Evolutionary conservation across 2,797 vertebrate genomes (phyloP), one percentile per base, ranked within the genome.

Genomic region (Pangasius larnaudii): DNA sequence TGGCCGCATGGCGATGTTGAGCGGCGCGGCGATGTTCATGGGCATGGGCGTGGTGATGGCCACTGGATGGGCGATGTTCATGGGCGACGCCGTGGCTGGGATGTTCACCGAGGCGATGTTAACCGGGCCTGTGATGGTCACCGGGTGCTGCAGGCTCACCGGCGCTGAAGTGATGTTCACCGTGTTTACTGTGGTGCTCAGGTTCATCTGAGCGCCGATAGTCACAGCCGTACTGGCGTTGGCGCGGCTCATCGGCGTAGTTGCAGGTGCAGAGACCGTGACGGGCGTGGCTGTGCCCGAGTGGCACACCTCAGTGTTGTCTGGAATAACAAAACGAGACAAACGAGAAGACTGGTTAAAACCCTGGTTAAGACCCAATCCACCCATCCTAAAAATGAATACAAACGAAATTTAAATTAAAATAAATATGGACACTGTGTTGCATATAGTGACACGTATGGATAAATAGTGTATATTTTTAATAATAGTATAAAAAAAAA

Each of bases 191-290:
- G 82, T 69, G 92, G 98, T 98, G 93, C 97, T 97, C 88, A 99
- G 98, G 97, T 98, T 99, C 98, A 99, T 99, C 93, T 98, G 98
- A 90, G 98, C 97, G 61, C 98, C 98, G 91, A 99, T 98, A 92
- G 98, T 99, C 95, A 99, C 96, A 5, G 98, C 97, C 95, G 98
- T 94, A 93, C 88, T 92, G 90, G 36, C 3, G 87, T 93, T 94
- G 89, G 82, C 88, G 42, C 96, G 95, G 94, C 95, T 96, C 95
- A 97, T 96, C 89, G 77, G 94, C 85, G 95, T 79, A 90, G 94
- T 95, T 94, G 94, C 95, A 88, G 95, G 93, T 58, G 94, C 91
- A 18, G 95, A 93, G 8, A 92, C 4, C 8, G 94, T 94, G 92
- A 96, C 94, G 2, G 96, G 92, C 11, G 95, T 95, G n/a, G 86